Evolutionary conservation across 1,140 invertebrate genomes (phyloP).

Genomic region (Anastrepha obliqua): DNA sequence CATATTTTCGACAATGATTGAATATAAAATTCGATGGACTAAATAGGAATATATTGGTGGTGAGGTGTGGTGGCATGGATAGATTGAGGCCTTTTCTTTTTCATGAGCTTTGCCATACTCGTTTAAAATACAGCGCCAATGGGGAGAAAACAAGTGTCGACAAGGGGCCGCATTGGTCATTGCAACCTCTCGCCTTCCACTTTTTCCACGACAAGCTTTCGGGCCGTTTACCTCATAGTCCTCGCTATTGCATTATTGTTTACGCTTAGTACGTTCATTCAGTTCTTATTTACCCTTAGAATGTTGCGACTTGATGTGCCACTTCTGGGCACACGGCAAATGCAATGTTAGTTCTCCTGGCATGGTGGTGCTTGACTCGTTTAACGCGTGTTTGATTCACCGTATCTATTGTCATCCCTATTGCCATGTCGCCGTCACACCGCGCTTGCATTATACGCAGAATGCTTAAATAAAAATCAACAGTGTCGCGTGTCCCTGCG

Average conservation of each 20-base stretch:
- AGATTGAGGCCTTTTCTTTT: no score
- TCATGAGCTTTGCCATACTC: no score
- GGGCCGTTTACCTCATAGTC: no score
- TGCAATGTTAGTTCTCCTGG: not conserved
- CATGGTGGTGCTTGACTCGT: not conserved
- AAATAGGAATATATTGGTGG: no score
- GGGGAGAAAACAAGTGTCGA: no score
- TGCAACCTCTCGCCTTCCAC: no score
- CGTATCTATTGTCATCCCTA: not conserved
- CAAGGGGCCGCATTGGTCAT: no score
- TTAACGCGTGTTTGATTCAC: not conserved
- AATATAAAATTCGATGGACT: no score
- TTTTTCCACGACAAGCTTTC: no score
- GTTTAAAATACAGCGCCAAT: no score
- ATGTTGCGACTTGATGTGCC: not conserved
- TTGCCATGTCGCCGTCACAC: not conserved
- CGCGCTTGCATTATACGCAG: not conserved
- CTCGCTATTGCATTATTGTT: not conserved
- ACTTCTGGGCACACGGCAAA: not conserved
- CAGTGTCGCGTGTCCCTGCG: conserved; percentile 1
- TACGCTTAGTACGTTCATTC: not conserved
- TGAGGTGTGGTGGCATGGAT: no score
- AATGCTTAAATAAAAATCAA: not conserved
- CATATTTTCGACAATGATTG: no score
- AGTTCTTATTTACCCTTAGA: conserved; percentile 1